These are phyloP conservation scores for Metopolophium dirhodum DNA, from an alignment of 1,140 invertebrate genomes.

Conservation along the genomic window DNA sequence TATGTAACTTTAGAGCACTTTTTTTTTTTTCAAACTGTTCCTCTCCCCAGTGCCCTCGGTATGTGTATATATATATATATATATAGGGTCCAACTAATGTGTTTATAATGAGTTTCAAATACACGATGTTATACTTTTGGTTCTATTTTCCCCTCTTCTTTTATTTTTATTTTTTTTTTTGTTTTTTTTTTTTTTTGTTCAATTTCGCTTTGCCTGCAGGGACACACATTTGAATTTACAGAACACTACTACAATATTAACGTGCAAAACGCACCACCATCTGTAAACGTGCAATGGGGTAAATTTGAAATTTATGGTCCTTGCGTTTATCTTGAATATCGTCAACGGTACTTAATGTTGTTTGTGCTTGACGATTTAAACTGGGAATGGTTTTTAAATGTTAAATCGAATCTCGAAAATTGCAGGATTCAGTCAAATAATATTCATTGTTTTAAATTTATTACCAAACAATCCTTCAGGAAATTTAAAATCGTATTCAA, in stretches of 20 bases:
- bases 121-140: constrained; percentile 32
- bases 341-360: background rate
- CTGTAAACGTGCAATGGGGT: background rate
- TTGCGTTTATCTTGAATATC: background rate
- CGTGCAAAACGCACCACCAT: background rate
- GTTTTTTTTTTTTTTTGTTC: constrained; percentile 17
- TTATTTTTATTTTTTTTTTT: background rate
- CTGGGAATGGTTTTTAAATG: background rate
- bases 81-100: constrained; percentile 18
- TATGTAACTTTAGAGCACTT: constrained; percentile 20
- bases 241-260: background rate
- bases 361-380: background rate
- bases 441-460: background rate
- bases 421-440: background rate
- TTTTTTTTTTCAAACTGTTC: constrained; percentile 15
- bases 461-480: background rate
- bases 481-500: background rate
- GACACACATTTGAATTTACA: constrained; percentile 29
- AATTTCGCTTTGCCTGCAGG: background rate
- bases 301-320: background rate
- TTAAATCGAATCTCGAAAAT: background rate
- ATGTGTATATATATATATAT: background rate
- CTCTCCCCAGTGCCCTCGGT: background rate
- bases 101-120: constrained; percentile 52
- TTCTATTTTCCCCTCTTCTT: background rate